These are phyloP conservation scores for Stratiomys singularior DNA, from an alignment of 2,888 invertebrate genomes.

Conservation along the genomic window DNA sequence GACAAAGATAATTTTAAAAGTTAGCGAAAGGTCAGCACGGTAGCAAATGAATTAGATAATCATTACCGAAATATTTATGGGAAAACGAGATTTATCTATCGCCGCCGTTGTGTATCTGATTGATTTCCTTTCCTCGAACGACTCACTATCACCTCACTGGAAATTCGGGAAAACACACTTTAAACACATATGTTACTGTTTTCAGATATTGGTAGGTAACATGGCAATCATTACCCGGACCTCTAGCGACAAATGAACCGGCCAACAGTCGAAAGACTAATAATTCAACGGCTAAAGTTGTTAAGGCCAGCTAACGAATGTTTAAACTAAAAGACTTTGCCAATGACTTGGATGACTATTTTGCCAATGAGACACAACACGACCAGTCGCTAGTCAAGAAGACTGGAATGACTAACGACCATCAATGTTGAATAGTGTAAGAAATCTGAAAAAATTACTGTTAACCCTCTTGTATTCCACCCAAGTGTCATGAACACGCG, in stretches of 20 bases:
- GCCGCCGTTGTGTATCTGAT: not conserved
- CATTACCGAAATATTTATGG: not conserved
- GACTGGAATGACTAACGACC: conserved; percentile 38
- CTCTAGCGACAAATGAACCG: conserved; percentile 4
- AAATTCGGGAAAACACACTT: not conserved
- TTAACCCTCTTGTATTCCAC: conserved; percentile 3
- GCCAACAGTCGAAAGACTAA: conserved; percentile 35
- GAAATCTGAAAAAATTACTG: not conserved
- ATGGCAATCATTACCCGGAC: conserved; percentile 13
- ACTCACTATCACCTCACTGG: not conserved
- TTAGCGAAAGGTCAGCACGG: conserved; percentile 27
- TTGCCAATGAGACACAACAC: conserved; percentile 15
- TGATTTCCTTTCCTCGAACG: not conserved
- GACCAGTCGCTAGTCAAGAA: conserved; percentile 27
- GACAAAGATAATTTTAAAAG: not conserved
- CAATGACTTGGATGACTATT: conserved; percentile 32
- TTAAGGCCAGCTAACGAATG: conserved; percentile 19
- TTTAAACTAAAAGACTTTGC: conserved; percentile 12
- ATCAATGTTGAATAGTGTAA: conserved; percentile 5
- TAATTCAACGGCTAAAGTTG: conserved; percentile 18
- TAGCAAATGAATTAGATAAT: not conserved
- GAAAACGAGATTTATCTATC: not conserved
- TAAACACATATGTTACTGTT: not conserved
- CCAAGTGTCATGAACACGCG: no score
- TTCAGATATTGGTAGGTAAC: not conserved